Conservation (phyloP, 2,888 invertebrate species). For the Dynastes grantii region DNA sequence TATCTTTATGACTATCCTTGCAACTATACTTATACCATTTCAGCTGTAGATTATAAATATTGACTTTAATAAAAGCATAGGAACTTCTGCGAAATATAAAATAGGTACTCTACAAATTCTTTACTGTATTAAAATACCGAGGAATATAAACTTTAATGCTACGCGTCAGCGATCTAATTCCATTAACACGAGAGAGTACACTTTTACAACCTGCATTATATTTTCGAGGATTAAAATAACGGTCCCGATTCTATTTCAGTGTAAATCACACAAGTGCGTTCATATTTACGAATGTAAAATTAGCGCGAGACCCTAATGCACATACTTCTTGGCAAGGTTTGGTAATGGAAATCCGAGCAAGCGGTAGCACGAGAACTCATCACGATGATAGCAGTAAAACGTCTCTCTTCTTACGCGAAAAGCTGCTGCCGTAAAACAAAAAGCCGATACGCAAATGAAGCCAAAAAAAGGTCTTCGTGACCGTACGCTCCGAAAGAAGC, state of each 20-base stretch:
- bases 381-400: slow-evolving; percentile 6
- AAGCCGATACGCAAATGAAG: not conserved
- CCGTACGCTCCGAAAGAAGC: not conserved
- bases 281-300: slow-evolving; percentile 30
- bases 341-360: slow-evolving; percentile 34
- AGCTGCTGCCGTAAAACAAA: slow-evolving; percentile 6
- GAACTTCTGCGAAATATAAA: too few species aligned
- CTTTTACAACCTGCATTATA: not conserved
- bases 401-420: not conserved
- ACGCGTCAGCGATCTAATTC: not conserved
- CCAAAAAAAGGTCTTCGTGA: slow-evolving; percentile 18
- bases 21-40: too few species aligned
- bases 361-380: slow-evolving; percentile 8
- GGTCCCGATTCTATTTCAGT: slow-evolving; percentile 29
- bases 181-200: not conserved
- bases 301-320: slow-evolving; percentile 15
- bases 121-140: too few species aligned
- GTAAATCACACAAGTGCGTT: slow-evolving; percentile 15
- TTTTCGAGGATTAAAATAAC: slow-evolving; percentile 30
- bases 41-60: too few species aligned
- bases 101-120: too few species aligned
- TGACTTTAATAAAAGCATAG: too few species aligned
- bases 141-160: too few species aligned
- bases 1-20: too few species aligned
- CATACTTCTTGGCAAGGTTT: slow-evolving; percentile 15